A percentile compares a stretch with the other conserved stretches of the same genome.
Evolutionary conservation across 2,113 vertebrate species (phyloP).

Genomic region (Cygnus atratus): DNA sequence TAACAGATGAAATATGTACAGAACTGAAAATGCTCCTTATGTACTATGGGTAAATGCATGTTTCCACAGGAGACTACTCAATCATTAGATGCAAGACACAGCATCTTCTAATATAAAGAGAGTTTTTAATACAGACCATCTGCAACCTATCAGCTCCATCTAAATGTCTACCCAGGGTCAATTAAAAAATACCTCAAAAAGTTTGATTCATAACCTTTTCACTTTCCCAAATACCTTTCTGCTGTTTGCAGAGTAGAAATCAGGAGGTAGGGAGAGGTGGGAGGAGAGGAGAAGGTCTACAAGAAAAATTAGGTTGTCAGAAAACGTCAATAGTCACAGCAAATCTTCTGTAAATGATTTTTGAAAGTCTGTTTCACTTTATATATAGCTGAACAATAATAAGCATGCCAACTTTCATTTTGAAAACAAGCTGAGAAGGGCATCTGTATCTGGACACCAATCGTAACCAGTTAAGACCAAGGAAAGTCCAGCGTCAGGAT

Average conservation of each 20-base stretch:
- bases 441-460: neutral
- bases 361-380: slow-evolving; percentile 42
- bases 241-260: slow-evolving; percentile 11
- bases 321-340: slow-evolving; percentile 43
- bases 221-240: slow-evolving; percentile 64
- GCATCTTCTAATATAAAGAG: slow-evolving; percentile 73
- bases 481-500: neutral
- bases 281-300: neutral
- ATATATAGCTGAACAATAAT: slow-evolving; percentile 34
- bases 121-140: slow-evolving; percentile 78
- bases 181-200: slow-evolving; percentile 76
- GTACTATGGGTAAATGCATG: slow-evolving; percentile 62
- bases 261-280: neutral
- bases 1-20: slow-evolving; percentile 72
- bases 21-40: slow-evolving; percentile 66
- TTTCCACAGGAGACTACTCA: slow-evolving; percentile 78
- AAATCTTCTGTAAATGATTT: slow-evolving; percentile 56
- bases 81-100: slow-evolving; percentile 67
- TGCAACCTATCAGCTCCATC: slow-evolving; percentile 71
- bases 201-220: slow-evolving; percentile 68
- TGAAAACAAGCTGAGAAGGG: neutral
- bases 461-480: neutral
- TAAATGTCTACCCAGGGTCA: slow-evolving; percentile 47
- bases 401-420: slow-evolving; percentile 23
- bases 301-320: slow-evolving; percentile 28